Evolutionary conservation across 2,888 invertebrate species (phyloP), one percentile per base, ranked within the genome.

Genomic region (Temnothorax rugatulus): DNA sequence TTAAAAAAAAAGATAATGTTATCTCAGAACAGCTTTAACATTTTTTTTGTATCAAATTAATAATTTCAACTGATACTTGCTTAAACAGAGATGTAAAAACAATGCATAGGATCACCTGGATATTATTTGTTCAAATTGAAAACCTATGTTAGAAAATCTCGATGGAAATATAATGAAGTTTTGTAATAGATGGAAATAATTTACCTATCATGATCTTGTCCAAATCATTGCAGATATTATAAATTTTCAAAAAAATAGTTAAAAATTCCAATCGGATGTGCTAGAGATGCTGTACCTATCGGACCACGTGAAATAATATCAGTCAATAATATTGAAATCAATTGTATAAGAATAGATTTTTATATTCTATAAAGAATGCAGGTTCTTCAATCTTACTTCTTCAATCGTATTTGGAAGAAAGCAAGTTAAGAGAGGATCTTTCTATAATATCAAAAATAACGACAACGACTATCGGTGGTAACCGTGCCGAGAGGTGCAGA

Each of bases 361-460:
- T 50, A 34, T 75, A 34, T 15, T 47, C 21, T 7, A 75, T 47
- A 29, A 21, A 75, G 25, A 29, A 2, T 15, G 52, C 41, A 13
- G 4, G 7, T 25, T 57, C 18, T 29, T 50, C 21, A 34, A n/a
- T 50, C 13, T 38, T 21, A 21, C 29, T 29, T 29, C 29, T 29
- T 29, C 29, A 4, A 29, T 29, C 21, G 2, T 38, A 75, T 18
- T 25, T 29, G 15, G 44, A 0, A 8, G 15, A 9, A 44, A 44
- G n/a, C 11, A 7, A 64, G n/a, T 61, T 75, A 75, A 63, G n/a
- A 25, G 44, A 34, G 15, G 15, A 75, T 75, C 47, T 75, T 75
- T 75, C n/a, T 47, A 63, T 47, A 21, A 50, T 76, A 50, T 76
- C 18, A 76, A 76, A 66, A 76, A 75, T 64, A 50, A 71, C 57